These are phyloP conservation scores for Myotis pilosus DNA, from an alignment of 2,797 vertebrate genomes.

Conservation along the genomic window DNA sequence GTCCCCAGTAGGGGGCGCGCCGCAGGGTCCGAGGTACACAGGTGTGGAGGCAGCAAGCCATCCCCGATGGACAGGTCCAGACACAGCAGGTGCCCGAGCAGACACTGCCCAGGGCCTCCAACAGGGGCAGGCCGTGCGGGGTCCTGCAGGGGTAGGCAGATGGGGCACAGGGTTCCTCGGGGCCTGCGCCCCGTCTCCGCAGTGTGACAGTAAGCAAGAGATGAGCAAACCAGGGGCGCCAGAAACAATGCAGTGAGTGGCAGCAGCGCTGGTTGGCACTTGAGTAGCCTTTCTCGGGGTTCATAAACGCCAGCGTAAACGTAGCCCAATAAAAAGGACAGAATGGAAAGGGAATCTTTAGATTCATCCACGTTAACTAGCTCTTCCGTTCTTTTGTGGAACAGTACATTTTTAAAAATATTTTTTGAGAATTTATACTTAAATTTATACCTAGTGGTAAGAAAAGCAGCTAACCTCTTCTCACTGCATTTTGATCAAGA, in stretches of 20 bases:
- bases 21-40: background rate
- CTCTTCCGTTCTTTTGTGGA: slow-evolving; percentile 31
- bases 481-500: slow-evolving; percentile 73
- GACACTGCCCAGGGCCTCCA: background rate
- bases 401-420: background rate
- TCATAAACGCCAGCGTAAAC: background rate
- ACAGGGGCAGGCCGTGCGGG: background rate
- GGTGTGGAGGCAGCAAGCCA: background rate
- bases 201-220: background rate
- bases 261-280: background rate
- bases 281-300: background rate
- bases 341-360: background rate
- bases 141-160: background rate
- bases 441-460: background rate
- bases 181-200: background rate
- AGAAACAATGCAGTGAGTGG: background rate
- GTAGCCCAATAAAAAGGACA: background rate
- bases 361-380: background rate
- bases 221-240: background rate
- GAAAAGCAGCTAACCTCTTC: slow-evolving; percentile 69
- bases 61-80: background rate
- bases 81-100: background rate
- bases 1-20: background rate
- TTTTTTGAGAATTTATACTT: background rate
- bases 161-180: background rate